A percentile compares a stretch with the other conserved stretches of the same genome.
Evolutionary conservation across 2,888 invertebrate genomes (phyloP).

Genomic region (Shargacucullia verbasci): DNA sequence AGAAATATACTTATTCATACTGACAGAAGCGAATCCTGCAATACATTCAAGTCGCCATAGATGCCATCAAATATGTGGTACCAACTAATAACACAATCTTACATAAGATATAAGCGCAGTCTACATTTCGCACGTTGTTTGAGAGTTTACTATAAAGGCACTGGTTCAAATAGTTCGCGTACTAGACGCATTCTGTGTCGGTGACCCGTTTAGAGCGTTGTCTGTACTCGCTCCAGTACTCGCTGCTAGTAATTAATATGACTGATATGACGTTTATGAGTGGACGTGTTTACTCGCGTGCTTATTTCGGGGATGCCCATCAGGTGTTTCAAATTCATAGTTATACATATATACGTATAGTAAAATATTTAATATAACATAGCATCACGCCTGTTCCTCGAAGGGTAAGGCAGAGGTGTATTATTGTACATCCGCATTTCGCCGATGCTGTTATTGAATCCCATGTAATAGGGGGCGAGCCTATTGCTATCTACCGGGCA

Average conservation of each 20-base stretch:
- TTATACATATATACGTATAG: no score
- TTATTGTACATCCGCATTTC: no score
- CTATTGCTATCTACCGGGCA: no score
- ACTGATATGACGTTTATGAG: neutral
- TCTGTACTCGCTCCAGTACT: conserved; percentile 38
- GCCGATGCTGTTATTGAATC: no score
- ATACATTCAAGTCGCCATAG: conserved; percentile 9
- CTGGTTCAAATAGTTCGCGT: conserved; percentile 48
- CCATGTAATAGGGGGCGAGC: no score
- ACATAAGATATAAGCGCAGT: conserved; percentile 45
- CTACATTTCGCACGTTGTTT: conserved; percentile 60
- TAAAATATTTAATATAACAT: no score
- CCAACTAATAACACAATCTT: conserved; percentile 40
- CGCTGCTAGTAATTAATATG: neutral
- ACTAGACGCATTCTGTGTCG: conserved; percentile 58
- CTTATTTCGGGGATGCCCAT: neutral
- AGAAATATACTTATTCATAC: neutral
- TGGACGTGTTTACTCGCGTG: neutral
- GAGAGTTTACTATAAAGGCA: conserved; percentile 51
- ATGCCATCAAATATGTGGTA: conserved; percentile 28
- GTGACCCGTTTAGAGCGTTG: conserved; percentile 36
- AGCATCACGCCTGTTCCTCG: no score
- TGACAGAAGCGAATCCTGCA: neutral
- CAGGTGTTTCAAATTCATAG: no score
- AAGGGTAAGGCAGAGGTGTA: no score